Percentiles rank a stretch among this genome's conserved stretches.
Evolutionary conservation across 1,140 invertebrate species (phyloP).

Genomic region (Anastrepha obliqua): DNA sequence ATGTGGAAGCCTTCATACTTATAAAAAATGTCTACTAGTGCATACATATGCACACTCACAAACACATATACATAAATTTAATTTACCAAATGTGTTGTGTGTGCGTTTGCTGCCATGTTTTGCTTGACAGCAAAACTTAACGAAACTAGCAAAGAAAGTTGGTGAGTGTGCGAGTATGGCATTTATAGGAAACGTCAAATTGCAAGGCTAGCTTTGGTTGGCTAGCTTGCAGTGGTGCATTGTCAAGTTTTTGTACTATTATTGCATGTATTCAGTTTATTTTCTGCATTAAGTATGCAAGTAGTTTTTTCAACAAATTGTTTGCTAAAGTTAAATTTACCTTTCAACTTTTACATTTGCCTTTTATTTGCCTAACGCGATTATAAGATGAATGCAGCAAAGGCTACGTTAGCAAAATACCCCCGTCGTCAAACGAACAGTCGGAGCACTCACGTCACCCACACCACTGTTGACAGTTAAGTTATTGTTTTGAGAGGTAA

Average conservation of each 20-base stretch:
- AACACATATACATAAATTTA: neutral
- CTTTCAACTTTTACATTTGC: neutral
- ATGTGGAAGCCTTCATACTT: neutral
- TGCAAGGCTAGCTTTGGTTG: neutral
- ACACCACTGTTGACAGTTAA: too few species aligned
- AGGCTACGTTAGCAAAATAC: too few species aligned
- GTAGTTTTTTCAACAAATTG: constrained; percentile 36
- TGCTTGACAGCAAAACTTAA: constrained; percentile 27
- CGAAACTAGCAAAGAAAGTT: constrained; percentile 34
- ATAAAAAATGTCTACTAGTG: neutral
- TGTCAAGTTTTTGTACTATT: constrained; percentile 16
- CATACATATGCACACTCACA: neutral
- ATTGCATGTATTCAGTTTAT: constrained; percentile 36
- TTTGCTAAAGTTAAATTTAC: constrained; percentile 47
- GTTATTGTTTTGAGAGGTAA: too few species aligned
- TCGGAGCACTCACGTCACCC: too few species aligned
- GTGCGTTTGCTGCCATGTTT: neutral
- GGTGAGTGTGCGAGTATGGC: neutral
- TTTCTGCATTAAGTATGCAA: constrained; percentile 45
- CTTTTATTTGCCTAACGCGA: neutral
- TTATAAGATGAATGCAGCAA: neutral
- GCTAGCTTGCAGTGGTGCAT: neutral
- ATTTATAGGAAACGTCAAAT: constrained; percentile 46
- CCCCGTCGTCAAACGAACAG: too few species aligned
- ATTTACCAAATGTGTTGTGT: neutral